A percentile compares a stretch with the other conserved stretches of the same genome.
Conservation (phyloP, 53 echinoderm and acorn worm genomes). For the Echinometra lucunter region DNA sequence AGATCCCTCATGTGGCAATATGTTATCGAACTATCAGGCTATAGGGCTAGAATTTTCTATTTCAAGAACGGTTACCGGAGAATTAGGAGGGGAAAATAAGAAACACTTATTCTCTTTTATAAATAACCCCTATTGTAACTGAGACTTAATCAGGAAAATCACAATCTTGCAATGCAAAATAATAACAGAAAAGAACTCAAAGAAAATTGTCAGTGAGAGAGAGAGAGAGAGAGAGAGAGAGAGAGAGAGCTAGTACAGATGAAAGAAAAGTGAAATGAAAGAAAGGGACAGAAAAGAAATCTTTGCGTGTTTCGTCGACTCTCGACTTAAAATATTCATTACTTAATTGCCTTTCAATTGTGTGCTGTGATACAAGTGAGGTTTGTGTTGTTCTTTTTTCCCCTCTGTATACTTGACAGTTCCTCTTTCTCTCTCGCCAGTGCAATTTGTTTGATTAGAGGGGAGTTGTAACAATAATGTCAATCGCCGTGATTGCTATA, state of each 20-base stretch:
- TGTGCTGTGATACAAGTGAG: conserved; percentile 9
- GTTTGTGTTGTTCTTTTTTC: conserved; percentile 52
- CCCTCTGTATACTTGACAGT: background rate
- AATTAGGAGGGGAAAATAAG: background rate
- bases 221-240: too few species aligned
- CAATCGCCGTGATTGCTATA: conserved; percentile 63
- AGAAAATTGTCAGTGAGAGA: background rate
- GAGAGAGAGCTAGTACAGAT: too few species aligned
- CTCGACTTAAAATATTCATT: conserved; percentile 61
- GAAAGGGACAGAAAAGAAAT: background rate
- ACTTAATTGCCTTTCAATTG: conserved; percentile 67
- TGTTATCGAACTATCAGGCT: background rate
- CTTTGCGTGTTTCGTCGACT: background rate
- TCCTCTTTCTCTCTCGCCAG: background rate
- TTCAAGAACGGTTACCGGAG: background rate
- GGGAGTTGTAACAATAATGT: conserved; percentile 62
- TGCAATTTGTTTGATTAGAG: conserved; percentile 63
- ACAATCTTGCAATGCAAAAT: conserved; percentile 6
- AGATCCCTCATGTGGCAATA: background rate
- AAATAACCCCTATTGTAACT: background rate
- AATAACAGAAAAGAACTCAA: background rate
- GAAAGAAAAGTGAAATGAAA: background rate
- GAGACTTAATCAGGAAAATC: conserved; percentile 1
- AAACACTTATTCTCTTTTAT: background rate
- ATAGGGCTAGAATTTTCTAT: background rate